Base-by-base conservation (phyloP, 2,113 vertebrate genomes). In the Electrona antarctica region DNA sequence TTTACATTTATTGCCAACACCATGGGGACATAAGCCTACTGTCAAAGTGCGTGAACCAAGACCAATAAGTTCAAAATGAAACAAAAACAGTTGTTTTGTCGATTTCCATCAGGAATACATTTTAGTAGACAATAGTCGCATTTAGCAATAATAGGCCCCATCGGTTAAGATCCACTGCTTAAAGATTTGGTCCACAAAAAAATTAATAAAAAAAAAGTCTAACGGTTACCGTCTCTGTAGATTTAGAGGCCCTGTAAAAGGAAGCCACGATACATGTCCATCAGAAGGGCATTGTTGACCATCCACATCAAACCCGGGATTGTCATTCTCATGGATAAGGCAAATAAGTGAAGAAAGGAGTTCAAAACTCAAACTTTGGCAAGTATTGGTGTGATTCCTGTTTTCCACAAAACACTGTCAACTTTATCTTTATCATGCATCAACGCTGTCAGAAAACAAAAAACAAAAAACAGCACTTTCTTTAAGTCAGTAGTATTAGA, bases 311-410 rank as follows among this genome's bases (percentile, higher is more conserved):
- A 60, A 57, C 59, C 5, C 1, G 48, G 64, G 64, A 70, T 78
- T 41, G 41, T 74, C 80, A 85, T 85, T 83, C 82, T 2, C 83
- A 88, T 77, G 81, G 85, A 76, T 73, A 75, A 84, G 77, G 86
- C 85, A 88, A 86, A 88, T 87, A 77, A 80, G 70, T 68, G 56
- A 66, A 79, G 74, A 78, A 56, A 70, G 69, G 74, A 85, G 82
- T 77, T 76, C 72, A 71, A 77, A 83, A 76, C 71, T 85, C 83
- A 92, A 92, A 92, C 87, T 93, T 93, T 93, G 92, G 91, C 92
- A 91, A 88, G 83, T 87, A 82, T 77, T 83, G 86, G 88, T 67
- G 88, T 67, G 76, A 82, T 79, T 67, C 60, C 77, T 68, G 5
- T 64, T 80, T 80, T 76, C 79, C 56, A 64, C 70, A 69, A 63